Evolutionary conservation across 2,113 vertebrate species (phyloP), one percentile per base, ranked within the genome.

Genomic region (Myiozetetes cayanensis): DNA sequence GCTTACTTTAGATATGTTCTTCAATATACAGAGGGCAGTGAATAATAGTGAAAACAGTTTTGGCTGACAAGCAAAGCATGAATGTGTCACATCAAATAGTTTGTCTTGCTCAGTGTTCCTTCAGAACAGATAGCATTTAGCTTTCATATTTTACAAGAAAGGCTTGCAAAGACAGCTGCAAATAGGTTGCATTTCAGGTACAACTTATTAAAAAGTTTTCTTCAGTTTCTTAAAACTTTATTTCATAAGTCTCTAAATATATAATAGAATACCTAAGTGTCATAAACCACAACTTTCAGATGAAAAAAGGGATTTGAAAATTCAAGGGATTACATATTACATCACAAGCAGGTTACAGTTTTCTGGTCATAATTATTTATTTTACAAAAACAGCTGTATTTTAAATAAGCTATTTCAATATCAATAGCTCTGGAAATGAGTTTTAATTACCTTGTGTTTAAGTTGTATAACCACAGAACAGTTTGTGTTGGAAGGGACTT

Each of bases 11-110:
- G 96, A 89, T 90, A 47, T 74, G 68, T 77, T 96, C 92, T 91
- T 90, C 94, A 91, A 62, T 94, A 90, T 92, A 88, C 91, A 88
- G 35, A 90, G 55, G 90, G 80, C 95, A 95, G 86, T 93, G 94
- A 94, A 94, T 92, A 97, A 95, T 94, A 97, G 90, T 87, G 89
- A 94, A 95, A 96, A 85, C 85, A 93, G 65, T 58, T 97, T 75
- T 89, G 72, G 84, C 82, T 97, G 91, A 95, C 84, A 97, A 96
- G 79, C 67, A 96, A 96, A 95, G 89, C 94, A 96, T 92, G 88
- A 91, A 93, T 20, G n/a, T 96, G 95, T 94, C 92, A 96, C 86
- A 94, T 96, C 82, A 80, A 97, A 94, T 89, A 72, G 46, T 92
- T 71, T 89, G 63, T 94, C 87, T 94, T 92, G 82, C 93, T 95